phyloP scores from a whole-genome alignment of 2,113 vertebrate species.

The Malurus cyaneus region DNA sequence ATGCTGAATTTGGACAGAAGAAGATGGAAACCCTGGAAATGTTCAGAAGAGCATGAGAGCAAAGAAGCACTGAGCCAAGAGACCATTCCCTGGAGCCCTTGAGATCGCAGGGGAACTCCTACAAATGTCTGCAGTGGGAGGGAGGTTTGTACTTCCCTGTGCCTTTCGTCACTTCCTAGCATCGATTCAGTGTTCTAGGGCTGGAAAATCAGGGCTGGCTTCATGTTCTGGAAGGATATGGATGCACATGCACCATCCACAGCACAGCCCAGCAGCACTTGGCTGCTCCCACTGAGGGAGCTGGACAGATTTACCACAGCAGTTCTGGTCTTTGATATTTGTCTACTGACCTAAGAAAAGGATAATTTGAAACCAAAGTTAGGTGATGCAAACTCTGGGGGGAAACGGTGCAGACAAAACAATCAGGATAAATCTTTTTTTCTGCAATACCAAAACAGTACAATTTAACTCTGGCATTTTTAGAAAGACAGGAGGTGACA shows the following conservation, averaged over 20 bases:
- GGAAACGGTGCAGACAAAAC: not conserved
- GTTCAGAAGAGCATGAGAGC: not conserved
- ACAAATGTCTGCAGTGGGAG: not conserved
- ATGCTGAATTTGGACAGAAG: not conserved
- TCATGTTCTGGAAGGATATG: not conserved
- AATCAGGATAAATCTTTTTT: not conserved
- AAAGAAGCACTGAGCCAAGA: not conserved
- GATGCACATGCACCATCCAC: not conserved
- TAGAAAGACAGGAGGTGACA: conserved; percentile 12
- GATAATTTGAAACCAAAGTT: not conserved
- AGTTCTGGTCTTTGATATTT: not conserved
- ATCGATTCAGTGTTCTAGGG: not conserved
- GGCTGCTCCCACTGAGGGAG: not conserved
- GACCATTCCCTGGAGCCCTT: not conserved
- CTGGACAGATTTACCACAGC: not conserved
- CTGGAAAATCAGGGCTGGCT: not conserved
- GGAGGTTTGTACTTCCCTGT: not conserved
- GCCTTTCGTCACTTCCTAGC: not conserved
- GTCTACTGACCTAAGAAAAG: not conserved
- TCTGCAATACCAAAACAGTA: not conserved
- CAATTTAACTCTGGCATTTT: not conserved
- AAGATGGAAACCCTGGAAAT: not conserved
- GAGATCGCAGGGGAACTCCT: not conserved
- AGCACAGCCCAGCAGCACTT: accelerated
- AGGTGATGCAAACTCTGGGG: not conserved